Conservation (phyloP, 1,140 invertebrate genomes). For the Drosophila bocqueti region DNA sequence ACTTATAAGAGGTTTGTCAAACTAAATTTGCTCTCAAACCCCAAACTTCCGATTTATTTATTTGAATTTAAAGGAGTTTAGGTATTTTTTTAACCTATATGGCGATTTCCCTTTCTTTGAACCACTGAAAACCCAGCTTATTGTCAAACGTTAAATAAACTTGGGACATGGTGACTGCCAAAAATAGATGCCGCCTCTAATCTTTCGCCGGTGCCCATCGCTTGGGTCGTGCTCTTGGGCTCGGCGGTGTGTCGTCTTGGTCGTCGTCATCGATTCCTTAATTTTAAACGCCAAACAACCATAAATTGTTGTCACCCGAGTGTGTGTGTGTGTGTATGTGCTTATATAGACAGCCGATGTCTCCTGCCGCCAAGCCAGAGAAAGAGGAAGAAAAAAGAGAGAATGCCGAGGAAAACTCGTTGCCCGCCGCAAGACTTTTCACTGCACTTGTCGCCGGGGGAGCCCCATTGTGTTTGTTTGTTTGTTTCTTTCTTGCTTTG, state of each 20-base stretch:
- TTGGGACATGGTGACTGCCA: slow-evolving; percentile 34
- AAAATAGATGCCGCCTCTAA: slow-evolving; percentile 52
- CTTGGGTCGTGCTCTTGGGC: slow-evolving; percentile 11
- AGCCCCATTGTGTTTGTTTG: slow-evolving; percentile 53
- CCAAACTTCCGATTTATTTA: background rate
- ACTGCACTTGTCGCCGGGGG: slow-evolving; percentile 67
- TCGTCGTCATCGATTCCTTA: slow-evolving; percentile 61
- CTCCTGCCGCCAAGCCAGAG: slow-evolving; percentile 12
- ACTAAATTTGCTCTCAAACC: background rate
- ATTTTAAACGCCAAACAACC: slow-evolving; percentile 70
- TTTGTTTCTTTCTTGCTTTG: slow-evolving; percentile 32
- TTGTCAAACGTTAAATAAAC: slow-evolving; percentile 15
- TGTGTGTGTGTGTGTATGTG: background rate
- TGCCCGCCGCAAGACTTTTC: slow-evolving; percentile 68
- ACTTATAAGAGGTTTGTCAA: too few relatives aligned
- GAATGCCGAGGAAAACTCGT: slow-evolving; percentile 60
- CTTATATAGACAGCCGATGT: slow-evolving; percentile 38
- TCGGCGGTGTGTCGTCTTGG: slow-evolving; percentile 11
- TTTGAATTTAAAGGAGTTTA: background rate
- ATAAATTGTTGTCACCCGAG: slow-evolving; percentile 69
- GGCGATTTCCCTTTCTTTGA: background rate
- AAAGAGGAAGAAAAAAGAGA: slow-evolving; percentile 12
- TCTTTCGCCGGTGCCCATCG: slow-evolving; percentile 31
- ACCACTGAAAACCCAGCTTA: slow-evolving; percentile 1
- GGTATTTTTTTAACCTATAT: background rate